A percentile compares a stretch with the other conserved stretches of the same genome.
phyloP scores from a whole-genome alignment of 2,888 invertebrate genomes.

The Monochamus alternatus region DNA sequence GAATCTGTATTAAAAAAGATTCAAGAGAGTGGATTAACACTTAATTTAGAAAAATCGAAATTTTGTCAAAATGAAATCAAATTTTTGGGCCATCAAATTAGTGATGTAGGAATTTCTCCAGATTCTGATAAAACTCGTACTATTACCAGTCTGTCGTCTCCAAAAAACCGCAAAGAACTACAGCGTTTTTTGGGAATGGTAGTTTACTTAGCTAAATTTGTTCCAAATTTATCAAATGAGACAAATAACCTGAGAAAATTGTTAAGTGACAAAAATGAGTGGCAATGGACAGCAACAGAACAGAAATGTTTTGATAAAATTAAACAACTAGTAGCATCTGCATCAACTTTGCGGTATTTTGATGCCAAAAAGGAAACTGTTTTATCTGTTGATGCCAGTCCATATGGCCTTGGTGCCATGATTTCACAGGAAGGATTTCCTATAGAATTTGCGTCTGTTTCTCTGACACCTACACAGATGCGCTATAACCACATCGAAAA shows the following conservation, averaged over 20 bases:
- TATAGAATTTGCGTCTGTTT: too few relatives aligned
- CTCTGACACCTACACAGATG: too few relatives aligned
- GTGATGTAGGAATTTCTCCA: conserved; percentile 1
- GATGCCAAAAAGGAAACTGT: conserved; percentile 39
- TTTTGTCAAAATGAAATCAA: not conserved
- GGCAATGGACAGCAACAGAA: conserved; percentile 40
- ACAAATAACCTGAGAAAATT: conserved; percentile 35
- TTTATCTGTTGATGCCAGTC: conserved; percentile 49
- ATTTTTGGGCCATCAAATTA: conserved; percentile 6
- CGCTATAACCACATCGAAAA: too few relatives aligned
- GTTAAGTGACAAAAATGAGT: conserved; percentile 34
- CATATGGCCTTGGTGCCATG: conserved; percentile 48
- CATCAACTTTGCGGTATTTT: too few relatives aligned
- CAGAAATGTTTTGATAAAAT: not conserved
- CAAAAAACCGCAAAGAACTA: conserved; percentile 36
- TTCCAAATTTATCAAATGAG: conserved; percentile 39
- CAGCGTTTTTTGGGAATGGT: conserved; percentile 42
- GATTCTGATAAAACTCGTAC: conserved; percentile 16
- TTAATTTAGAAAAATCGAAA: conserved; percentile 10
- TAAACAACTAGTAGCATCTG: too few relatives aligned
- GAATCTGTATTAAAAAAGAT: not conserved
- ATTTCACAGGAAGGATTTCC: conserved; percentile 43
- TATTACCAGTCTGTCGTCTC: conserved; percentile 16
- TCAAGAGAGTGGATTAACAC: conserved; percentile 6
- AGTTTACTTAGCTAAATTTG: conserved; percentile 40